Evolutionary conservation across 2,113 vertebrate species (phyloP).

Genomic region (Numenius arquata): DNA sequence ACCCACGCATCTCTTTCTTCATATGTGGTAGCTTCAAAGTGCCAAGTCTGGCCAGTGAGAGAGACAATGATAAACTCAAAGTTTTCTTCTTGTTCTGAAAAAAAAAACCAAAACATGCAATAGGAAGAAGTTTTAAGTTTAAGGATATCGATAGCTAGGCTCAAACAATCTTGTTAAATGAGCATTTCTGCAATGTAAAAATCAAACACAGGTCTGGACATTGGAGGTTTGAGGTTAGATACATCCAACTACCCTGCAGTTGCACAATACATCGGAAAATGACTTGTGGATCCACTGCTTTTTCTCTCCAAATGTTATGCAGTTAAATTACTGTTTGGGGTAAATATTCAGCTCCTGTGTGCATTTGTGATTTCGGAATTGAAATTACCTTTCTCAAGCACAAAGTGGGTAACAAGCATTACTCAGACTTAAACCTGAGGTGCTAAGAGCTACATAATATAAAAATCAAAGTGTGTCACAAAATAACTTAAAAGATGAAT

Average conservation of each 20-base stretch:
- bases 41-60: slow-evolving; percentile 95
- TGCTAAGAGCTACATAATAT: neutral
- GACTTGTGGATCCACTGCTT: neutral
- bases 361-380: neutral
- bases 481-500: neutral
- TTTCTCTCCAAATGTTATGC: neutral
- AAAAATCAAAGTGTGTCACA: neutral
- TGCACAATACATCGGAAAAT: neutral
- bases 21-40: slow-evolving; percentile 94
- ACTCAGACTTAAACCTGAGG: neutral
- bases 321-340: neutral
- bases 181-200: neutral
- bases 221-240: neutral
- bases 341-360: neutral
- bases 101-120: neutral
- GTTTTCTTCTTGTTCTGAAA: slow-evolving; percentile 96
- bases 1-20: slow-evolving; percentile 97
- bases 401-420: neutral
- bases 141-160: neutral
- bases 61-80: slow-evolving; percentile 98
- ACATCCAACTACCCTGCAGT: neutral
- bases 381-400: neutral
- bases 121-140: neutral
- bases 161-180: neutral
- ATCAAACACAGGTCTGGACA: neutral